Evolutionary conservation across 2,888 invertebrate species (phyloP), one percentile per base, ranked within the genome.

Genomic region (Lithophane ornitopus): DNA sequence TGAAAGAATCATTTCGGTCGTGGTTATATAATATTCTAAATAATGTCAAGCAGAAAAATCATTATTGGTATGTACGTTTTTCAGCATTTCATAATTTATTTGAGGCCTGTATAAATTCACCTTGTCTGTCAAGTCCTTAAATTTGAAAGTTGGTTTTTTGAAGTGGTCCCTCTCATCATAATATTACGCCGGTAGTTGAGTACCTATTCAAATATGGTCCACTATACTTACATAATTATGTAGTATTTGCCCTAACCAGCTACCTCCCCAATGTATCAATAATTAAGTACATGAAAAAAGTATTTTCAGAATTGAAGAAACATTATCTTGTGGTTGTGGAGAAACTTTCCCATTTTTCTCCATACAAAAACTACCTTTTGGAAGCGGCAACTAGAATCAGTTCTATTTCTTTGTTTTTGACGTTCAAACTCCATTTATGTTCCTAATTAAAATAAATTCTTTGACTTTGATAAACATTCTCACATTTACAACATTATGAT

Each of bases 11-110:
- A 9, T 70, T 73, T 68, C 65, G 67, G 39, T 34, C 39, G 67
- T 78, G 69, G 83, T 93, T 92, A 93, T 80, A 91, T 94, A 93
- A 93, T 85, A 77, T 72, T 69, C 34, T 73, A 72, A 86, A 88
- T 62, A 84, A 95, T 95, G 95, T 91, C 94, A 86, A 89, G 92
- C 66, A 91, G 88, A 69, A 94, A 92, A 89, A 87, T 95, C 46
- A 74, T 95, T 80, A 88, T 95, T 52, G 95, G 95, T 95, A 76
- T 39, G 76, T 76, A 89, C 74, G 90, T 56, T 44, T 26, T 39
- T 54, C 16, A 28, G 26, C 4, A 49, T 46, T 49, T 76, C 8
- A 1, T 54, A 39, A 28, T 63, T 16, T 46, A 19, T 73, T 63
- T 26, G 22, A n/a, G 12, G 19, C 11, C 8, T 76, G 12, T 22